A percentile compares a stretch with the other conserved stretches of the same genome.
These are phyloP conservation scores for Heterotilapia buettikoferi DNA, from an alignment of 2,113 vertebrate species.

Conservation along the genomic window DNA sequence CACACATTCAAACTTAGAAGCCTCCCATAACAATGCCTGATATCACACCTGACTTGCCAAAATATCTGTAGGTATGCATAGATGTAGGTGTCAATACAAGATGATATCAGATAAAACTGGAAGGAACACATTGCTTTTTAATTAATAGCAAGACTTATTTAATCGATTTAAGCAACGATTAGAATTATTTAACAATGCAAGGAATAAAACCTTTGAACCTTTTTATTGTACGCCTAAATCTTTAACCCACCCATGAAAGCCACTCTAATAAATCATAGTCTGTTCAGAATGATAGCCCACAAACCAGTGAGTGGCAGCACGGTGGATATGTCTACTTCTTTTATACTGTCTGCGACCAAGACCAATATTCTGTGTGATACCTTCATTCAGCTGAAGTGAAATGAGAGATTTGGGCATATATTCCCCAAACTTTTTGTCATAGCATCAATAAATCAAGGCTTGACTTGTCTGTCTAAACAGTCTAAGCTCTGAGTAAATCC, in stretches of 20 bases:
- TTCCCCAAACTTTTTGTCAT: background rate
- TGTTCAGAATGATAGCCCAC: background rate
- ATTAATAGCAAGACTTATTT: background rate
- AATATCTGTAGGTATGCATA: background rate
- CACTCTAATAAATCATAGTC: background rate
- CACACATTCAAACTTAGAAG: background rate
- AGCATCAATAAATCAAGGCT: constrained; percentile 7
- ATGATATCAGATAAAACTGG: background rate
- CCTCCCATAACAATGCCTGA: background rate
- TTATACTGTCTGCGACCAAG: background rate
- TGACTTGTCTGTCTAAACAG: constrained; percentile 3
- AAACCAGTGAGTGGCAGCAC: background rate
- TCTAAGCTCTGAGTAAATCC: constrained; percentile 9
- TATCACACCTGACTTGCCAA: background rate
- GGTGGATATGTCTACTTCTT: background rate
- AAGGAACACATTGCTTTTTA: background rate
- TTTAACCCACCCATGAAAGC: background rate
- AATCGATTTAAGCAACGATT: background rate
- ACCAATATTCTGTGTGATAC: background rate
- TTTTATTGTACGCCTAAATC: background rate
- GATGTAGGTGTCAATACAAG: background rate
- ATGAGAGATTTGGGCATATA: background rate
- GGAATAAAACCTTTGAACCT: background rate
- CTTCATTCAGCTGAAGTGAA: background rate
- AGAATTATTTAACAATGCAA: background rate